phyloP scores from a whole-genome alignment of 2,113 vertebrate species.

The Herpailurus yagouaroundi region DNA sequence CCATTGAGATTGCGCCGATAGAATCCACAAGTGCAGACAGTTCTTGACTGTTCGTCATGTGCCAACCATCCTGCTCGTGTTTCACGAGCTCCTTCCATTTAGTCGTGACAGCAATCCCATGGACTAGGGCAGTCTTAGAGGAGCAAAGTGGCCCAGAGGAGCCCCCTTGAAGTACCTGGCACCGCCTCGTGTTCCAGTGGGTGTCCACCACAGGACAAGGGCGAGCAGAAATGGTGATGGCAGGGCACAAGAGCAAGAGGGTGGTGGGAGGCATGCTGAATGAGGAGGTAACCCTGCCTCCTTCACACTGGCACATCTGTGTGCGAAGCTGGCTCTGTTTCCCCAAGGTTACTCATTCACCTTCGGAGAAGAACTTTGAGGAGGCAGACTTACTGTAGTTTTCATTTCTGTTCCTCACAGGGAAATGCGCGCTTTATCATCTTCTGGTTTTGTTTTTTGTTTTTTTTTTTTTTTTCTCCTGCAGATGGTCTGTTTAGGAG shows the following conservation, averaged over 20 bases:
- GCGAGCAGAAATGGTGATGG: not conserved
- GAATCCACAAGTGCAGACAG: accelerated
- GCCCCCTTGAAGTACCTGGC: accelerated
- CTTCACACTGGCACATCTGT: too few species aligned
- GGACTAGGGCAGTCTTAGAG: not conserved
- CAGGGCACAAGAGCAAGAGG: not conserved
- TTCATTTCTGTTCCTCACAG: not conserved
- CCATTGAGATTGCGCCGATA: accelerated
- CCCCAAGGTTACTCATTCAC: not conserved
- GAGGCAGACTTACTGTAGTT: not conserved
- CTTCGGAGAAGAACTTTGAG: not conserved
- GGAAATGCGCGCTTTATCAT: not conserved
- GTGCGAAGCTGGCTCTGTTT: too few species aligned
- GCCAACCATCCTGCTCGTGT: accelerated
- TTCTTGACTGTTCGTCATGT: accelerated
- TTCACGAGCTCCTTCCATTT: accelerated
- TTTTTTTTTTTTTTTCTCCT: accelerated
- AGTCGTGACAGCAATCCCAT: not conserved
- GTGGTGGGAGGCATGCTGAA: accelerated
- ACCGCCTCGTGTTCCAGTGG: accelerated
- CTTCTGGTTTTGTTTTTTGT: too few species aligned
- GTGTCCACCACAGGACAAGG: not conserved
- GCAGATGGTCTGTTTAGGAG: not conserved
- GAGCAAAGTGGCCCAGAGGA: not conserved
- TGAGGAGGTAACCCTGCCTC: not conserved